Conservation (phyloP, 2,797 vertebrate genomes). For the Apodemus agrarius region DNA sequence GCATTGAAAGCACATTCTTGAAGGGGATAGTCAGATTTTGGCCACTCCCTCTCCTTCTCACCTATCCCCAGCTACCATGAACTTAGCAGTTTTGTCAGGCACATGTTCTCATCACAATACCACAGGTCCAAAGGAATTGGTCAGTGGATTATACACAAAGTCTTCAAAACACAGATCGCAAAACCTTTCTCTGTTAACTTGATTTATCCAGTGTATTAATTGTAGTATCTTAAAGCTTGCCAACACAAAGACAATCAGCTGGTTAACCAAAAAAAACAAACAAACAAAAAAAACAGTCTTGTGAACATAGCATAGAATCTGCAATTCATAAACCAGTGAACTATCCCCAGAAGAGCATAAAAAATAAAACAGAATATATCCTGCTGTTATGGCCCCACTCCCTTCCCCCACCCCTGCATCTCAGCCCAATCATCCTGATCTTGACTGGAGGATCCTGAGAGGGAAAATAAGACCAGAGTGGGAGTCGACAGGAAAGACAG, state of each 20-base stretch:
- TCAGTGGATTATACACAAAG: background rate
- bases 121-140: background rate
- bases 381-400: too few relatives aligned
- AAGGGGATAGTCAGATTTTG: background rate
- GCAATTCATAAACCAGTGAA: background rate
- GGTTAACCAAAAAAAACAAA: background rate
- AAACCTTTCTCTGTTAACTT: background rate
- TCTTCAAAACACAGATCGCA: background rate
- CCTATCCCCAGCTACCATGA: too few relatives aligned
- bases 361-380: background rate
- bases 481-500: background rate
- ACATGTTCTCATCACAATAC: background rate
- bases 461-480: background rate
- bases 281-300: background rate
- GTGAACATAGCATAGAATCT: background rate
- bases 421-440: too few relatives aligned
- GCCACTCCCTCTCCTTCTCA: background rate
- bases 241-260: background rate
- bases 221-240: background rate
- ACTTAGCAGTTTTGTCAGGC: background rate
- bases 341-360: background rate
- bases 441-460: background rate
- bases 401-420: too few relatives aligned
- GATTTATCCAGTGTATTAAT: background rate
- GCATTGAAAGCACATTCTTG: accelerated